These are phyloP conservation scores for Rhyacophila evoluta DNA, from an alignment of 2,888 invertebrate species.

Conservation along the genomic window DNA sequence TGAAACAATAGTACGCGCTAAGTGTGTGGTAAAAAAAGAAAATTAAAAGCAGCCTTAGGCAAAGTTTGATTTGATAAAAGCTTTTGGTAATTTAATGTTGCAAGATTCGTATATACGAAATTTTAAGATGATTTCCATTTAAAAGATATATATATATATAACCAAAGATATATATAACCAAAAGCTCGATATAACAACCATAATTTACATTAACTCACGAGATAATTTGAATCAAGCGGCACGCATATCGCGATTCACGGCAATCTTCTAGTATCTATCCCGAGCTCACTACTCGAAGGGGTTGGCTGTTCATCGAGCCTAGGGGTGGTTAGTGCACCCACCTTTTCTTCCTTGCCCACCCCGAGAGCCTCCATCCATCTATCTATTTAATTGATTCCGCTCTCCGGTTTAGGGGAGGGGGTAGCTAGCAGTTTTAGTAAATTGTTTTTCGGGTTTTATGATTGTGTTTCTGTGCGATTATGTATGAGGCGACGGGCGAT, in stretches of 20 bases:
- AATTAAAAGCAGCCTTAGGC: no score
- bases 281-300: constrained; percentile 14
- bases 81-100: no score
- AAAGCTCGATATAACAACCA: constrained; percentile 9
- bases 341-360: constrained; percentile 26
- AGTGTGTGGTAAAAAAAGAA: no score
- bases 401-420: constrained; percentile 43
- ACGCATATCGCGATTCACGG: constrained; percentile 18
- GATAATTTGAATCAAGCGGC: constrained; percentile 18
- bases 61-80: no score
- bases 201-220: background rate
- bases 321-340: constrained; percentile 29
- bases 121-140: no score
- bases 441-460: constrained; percentile 55
- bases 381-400: constrained; percentile 55
- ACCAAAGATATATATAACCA: no score
- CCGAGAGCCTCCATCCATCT: constrained; percentile 42
- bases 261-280: constrained; percentile 11
- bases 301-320: background rate
- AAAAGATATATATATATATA: no score
- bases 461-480: constrained; percentile 52
- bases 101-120: no score
- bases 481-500: constrained; percentile 30
- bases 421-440: constrained; percentile 55
- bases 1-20: no score